Evolutionary conservation across 2,113 vertebrate species (phyloP), one percentile per base, ranked within the genome.

Genomic region (Fregata magnificens): DNA sequence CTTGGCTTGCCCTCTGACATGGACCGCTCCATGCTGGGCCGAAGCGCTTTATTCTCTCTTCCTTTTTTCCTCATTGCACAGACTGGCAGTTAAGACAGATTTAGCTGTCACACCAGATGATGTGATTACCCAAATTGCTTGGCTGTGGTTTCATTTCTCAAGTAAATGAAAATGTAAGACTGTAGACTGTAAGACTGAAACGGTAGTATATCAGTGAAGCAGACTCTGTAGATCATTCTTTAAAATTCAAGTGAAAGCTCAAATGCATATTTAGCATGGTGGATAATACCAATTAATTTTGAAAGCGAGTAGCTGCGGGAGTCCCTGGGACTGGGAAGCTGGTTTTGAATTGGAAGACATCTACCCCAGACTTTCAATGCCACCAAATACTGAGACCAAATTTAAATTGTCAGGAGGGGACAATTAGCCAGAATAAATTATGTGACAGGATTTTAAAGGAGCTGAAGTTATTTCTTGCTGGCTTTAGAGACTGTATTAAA

Each of bases 81-180:
- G 83, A 8, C 91, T 38, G 52, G 44, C 1, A 5, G 83, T 78
- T 79, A 49, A 94, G 83, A 82, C 45, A 77, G 69, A 82, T 96
- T 91, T 79, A 92, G 65, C 69, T 86, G 83, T 94, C 65, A 63
- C 45, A 69, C 1, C 1, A 59, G 69, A 71, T 73, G 59, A 71
- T 86, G 31, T 50, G 82, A 93, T 88, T 96, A 80, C 50, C 28
- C n/a, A 61, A 22, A 94, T 83, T 92, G 62, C 45, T 92, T 79
- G 67, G 31, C 90, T 90, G 59, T 55, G 42, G 74, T 81, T 88
- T 94, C 45, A 61, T 92, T 95, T 92, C 94, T 96, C 77, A 91
- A 61, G 42, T 38, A 88, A 92, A 90, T 90, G 78, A 80, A 96
- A 95, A 90, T 55, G 26, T 86, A 86, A 89, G 58, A 29, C 74